Evolutionary conservation across 2,113 vertebrate species (phyloP), one percentile per base, ranked within the genome.

Genomic region (Melanotaenia duboulayi): DNA sequence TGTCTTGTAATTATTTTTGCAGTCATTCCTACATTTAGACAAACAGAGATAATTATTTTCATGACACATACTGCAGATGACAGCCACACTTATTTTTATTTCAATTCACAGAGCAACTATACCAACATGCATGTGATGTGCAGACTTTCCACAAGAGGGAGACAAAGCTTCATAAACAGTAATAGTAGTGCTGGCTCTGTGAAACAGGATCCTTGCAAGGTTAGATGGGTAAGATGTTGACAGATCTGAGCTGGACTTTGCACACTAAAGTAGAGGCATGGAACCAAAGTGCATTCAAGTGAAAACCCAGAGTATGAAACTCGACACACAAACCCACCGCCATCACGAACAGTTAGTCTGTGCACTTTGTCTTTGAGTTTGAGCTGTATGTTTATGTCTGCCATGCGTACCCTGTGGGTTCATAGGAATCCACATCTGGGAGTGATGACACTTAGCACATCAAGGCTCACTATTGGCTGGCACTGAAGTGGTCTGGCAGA

Each of bases 341-440:
- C 28, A 28, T 6, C 28, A 28, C 6, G 50, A 37, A 48, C 32
- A 7, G 63, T 23, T 20, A 58, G 57, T 46, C 51, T 65, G 2
- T 56, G 69, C 46, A 61, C 17, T 71, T 50, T 52, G 52, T 76
- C 64, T 72, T 42, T 50, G 1, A 79, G 25, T 72, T 42, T 6
- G 20, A 65, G 60, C 20, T 1, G 0, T 42, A 9, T 69, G 69
- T 72, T 62, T 71, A 48, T 23, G 35, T 76, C 55, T 72, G 65
- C 61, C 63, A 80, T 87, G 82, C 87, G 65, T 74, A 80, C 68
- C 63, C 87, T 78, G 85, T 89, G 85, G 88, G 71, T 89, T 90
- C 82, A 42, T 65, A 80, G 82, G 81, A 90, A 87, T 90, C 79
- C 80, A 84, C 83, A 91, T 85, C 73, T 81, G 78, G 78, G n/a